phyloP scores from a whole-genome alignment of 2,797 vertebrate species.

The Spatula versicolor region DNA sequence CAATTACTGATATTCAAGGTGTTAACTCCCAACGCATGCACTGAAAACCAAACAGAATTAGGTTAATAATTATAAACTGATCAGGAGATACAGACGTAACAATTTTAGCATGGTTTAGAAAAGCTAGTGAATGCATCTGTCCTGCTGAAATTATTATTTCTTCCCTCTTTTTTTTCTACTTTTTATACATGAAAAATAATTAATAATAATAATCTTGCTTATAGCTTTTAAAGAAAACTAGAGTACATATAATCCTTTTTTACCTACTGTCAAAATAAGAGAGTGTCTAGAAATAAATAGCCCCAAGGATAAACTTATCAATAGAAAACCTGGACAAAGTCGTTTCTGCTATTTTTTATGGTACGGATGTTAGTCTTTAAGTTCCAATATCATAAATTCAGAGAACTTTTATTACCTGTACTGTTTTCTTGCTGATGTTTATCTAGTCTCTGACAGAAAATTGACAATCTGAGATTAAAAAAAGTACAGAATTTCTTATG shows the following conservation, averaged over 20 bases:
- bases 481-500: background rate
- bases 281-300: background rate
- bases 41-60: conserved; percentile 8
- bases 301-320: background rate
- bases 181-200: background rate
- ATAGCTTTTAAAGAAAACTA: background rate
- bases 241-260: background rate
- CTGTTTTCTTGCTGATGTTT: background rate
- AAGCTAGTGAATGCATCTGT: background rate
- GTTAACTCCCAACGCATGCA: background rate
- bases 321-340: background rate
- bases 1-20: background rate
- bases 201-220: background rate
- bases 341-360: background rate
- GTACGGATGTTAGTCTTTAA: background rate
- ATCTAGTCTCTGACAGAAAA: background rate
- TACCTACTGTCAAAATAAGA: background rate
- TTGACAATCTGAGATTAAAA: background rate
- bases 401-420: background rate
- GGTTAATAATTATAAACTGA: background rate
- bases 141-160: background rate
- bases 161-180: background rate
- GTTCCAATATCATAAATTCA: background rate
- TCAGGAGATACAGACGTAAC: background rate
- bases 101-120: background rate